Evolutionary conservation across 2,797 vertebrate genomes (phyloP).

Genomic region (Argya squamiceps): DNA sequence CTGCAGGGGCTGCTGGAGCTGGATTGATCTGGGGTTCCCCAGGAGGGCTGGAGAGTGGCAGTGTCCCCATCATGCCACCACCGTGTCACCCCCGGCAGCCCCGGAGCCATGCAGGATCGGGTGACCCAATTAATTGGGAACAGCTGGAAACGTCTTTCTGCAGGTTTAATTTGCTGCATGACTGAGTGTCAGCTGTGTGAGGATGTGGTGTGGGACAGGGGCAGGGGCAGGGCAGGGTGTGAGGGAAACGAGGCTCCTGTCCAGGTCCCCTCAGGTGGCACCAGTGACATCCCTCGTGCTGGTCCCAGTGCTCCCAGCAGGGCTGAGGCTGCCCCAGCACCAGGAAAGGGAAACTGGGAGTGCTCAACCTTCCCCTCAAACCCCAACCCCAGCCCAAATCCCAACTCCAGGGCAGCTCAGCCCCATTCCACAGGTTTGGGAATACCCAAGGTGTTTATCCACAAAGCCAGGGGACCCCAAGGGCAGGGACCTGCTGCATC

Average conservation of each 20-base stretch:
- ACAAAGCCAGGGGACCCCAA: fast-evolving
- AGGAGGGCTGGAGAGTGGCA: not conserved
- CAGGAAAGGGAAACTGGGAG: too few species aligned
- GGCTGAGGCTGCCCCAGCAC: not conserved
- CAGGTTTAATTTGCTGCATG: constrained; percentile 61
- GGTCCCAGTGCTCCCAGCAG: not conserved
- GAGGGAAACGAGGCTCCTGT: not conserved
- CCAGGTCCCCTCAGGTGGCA: not conserved
- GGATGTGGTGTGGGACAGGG: not conserved
- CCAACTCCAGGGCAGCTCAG: fast-evolving
- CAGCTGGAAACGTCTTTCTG: not conserved
- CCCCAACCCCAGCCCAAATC: not conserved
- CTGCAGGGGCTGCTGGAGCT: not conserved
- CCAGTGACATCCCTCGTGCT: too few species aligned
- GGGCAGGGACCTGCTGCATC: not conserved
- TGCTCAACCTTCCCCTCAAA: not conserved
- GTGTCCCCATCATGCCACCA: too few species aligned
- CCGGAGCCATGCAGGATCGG: not conserved
- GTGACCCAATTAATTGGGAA: constrained; percentile 17
- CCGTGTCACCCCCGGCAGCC: fast-evolving
- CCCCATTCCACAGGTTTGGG: not conserved
- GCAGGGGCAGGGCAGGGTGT: not conserved
- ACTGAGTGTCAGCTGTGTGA: not conserved
- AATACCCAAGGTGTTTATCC: not conserved
- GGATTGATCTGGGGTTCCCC: not conserved